These are phyloP conservation scores for Drosophila pullipes DNA, from an alignment of 2,888 invertebrate genomes.

Conservation along the genomic window DNA sequence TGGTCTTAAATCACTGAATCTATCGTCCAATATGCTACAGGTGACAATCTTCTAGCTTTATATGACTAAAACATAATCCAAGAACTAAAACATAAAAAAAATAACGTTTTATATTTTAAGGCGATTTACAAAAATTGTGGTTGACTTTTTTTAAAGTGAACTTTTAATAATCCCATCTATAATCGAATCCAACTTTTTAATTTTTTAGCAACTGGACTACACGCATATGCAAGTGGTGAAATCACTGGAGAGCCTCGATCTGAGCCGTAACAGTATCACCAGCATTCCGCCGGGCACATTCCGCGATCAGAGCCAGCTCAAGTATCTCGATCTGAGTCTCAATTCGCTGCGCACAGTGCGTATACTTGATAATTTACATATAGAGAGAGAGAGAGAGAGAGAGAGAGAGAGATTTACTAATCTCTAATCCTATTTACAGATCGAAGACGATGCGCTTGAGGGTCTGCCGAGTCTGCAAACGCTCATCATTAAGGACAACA, in stretches of 20 bases:
- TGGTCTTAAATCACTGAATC: constrained; percentile 90
- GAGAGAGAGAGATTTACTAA: background rate
- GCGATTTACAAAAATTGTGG: background rate
- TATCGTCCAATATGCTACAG: constrained; percentile 94
- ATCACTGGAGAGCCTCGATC: constrained; percentile 90
- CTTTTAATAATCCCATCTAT: background rate
- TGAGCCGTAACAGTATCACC: constrained; percentile 93
- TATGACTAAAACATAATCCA: background rate
- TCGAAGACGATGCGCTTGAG: constrained; percentile 95
- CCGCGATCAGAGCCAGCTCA: constrained; percentile 89
- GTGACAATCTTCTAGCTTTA: constrained; percentile 86
- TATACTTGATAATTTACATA: constrained; percentile 43
- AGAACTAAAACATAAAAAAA: too few relatives aligned
- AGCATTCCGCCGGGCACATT: constrained; percentile 94
- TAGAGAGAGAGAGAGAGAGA: background rate
- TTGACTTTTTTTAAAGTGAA: background rate
- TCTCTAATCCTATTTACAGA: constrained; percentile 86
- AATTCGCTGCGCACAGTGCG: constrained; percentile 94
- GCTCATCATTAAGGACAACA: constrained; percentile 93
- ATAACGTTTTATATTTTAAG: background rate
- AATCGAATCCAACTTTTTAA: background rate
- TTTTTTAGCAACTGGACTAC: constrained; percentile 90
- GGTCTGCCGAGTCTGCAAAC: constrained; percentile 92
- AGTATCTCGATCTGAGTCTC: constrained; percentile 92
- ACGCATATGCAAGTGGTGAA: constrained; percentile 89